Conservation (phyloP, 2,113 vertebrate species). For the Pelodiscus sinensis region DNA sequence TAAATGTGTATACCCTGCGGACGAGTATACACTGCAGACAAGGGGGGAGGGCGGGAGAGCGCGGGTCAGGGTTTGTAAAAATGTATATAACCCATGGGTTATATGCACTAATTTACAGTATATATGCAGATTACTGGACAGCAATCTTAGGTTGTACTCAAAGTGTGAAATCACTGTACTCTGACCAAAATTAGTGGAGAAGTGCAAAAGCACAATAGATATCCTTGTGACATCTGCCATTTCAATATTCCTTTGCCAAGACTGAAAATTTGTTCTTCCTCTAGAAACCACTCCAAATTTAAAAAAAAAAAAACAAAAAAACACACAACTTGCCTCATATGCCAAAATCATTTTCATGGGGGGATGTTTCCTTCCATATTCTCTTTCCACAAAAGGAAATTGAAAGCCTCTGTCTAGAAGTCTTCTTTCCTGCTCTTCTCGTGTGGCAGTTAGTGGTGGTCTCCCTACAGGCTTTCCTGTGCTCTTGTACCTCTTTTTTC, state of each 20-base stretch:
- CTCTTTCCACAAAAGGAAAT: slow-evolving; percentile 72
- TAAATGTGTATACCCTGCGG: too few species aligned
- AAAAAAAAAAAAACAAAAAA: neutral
- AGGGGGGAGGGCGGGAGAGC: too few species aligned
- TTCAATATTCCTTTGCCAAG: neutral
- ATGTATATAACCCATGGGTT: too few species aligned
- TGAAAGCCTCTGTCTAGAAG: slow-evolving; percentile 49
- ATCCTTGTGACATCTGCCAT: too few species aligned
- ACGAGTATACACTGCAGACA: too few species aligned
- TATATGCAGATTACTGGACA: too few species aligned
- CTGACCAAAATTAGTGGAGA: neutral
- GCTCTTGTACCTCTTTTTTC: neutral
- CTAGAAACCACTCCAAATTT: neutral
- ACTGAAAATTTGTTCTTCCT: neutral
- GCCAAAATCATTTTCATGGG: slow-evolving; percentile 75
- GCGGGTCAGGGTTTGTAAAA: too few species aligned
- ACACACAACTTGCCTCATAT: slow-evolving; percentile 80
- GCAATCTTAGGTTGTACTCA: neutral
- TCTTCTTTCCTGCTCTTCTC: slow-evolving; percentile 37
- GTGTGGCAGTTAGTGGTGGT: neutral
- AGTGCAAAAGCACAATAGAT: neutral
- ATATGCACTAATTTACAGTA: too few species aligned
- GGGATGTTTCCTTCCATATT: slow-evolving; percentile 71
- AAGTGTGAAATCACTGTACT: neutral
- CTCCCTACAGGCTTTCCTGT: neutral